A percentile compares a stretch with the other conserved stretches of the same genome.
Conservation (phyloP, 2,888 invertebrate genomes). For the Amphipoea lucens region DNA sequence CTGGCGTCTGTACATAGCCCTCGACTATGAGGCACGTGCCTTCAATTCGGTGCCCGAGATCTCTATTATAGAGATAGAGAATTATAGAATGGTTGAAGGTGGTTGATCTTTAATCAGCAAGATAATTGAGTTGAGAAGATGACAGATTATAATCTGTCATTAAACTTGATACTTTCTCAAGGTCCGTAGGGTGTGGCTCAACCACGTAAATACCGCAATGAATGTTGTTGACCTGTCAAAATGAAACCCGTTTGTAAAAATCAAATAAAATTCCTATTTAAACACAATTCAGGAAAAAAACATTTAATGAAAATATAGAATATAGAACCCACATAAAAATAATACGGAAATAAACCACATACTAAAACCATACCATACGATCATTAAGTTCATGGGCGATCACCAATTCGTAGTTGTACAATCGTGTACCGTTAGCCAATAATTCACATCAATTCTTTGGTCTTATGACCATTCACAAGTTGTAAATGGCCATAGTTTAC, state of each 20-base stretch:
- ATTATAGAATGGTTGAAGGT: neutral
- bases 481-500: conserved; percentile 23
- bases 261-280: neutral
- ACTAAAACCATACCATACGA: conserved; percentile 29
- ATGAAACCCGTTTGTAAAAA: neutral
- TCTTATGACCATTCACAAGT: conserved; percentile 30
- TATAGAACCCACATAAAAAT: neutral
- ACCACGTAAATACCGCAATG: no score
- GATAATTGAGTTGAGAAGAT: no score
- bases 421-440: conserved; percentile 35
- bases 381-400: conserved; percentile 57
- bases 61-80: neutral
- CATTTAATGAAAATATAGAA: neutral
- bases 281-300: neutral
- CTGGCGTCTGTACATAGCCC: no score
- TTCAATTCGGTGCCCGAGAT: neutral
- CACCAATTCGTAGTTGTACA: conserved; percentile 17
- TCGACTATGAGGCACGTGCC: neutral
- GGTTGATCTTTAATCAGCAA: neutral
- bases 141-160: no score
- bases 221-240: no score
- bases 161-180: no score
- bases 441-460: conserved; percentile 14
- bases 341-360: conserved; percentile 39
- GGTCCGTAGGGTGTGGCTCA: no score